Percentiles rank a stretch among this genome's conserved stretches.
Evolutionary conservation across 2,888 invertebrate species (phyloP).

Genomic region (Tenodera sinensis): DNA sequence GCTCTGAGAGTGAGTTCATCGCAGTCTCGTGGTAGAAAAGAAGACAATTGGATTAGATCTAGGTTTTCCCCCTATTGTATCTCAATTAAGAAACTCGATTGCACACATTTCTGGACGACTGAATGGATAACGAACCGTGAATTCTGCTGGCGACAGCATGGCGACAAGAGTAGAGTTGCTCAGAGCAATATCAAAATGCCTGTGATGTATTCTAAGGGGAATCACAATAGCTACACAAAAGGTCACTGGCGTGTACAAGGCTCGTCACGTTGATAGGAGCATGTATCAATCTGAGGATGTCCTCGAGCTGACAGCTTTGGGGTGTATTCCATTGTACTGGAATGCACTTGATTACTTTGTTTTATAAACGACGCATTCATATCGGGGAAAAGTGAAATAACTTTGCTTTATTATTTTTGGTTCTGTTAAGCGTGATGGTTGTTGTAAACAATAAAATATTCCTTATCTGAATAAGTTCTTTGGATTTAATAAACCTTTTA

Average conservation of each 20-base stretch:
- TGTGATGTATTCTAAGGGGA: background rate
- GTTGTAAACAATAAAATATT: no score
- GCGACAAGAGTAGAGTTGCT: background rate
- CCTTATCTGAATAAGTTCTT: no score
- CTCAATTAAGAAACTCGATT: slow-evolving; percentile 22
- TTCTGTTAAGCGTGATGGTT: background rate
- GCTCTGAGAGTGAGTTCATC: background rate
- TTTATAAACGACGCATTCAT: background rate
- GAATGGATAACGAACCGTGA: slow-evolving; percentile 22
- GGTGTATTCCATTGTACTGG: background rate
- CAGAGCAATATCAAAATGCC: slow-evolving; percentile 3
- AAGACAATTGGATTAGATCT: slow-evolving; percentile 19
- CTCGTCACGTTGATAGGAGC: background rate
- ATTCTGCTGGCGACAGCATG: slow-evolving; percentile 23
- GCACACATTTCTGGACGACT: slow-evolving; percentile 23
- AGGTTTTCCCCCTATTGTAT: slow-evolving; percentile 12
- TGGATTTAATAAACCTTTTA: no score
- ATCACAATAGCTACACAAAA: background rate
- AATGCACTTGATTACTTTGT: background rate
- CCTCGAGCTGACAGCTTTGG: background rate
- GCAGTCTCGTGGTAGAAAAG: background rate
- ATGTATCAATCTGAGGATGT: background rate
- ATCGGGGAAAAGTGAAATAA: background rate
- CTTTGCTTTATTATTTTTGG: background rate
- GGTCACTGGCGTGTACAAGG: slow-evolving; percentile 9